phyloP scores from a whole-genome alignment of 2,113 vertebrate genomes.

The Peromyscus californicus region DNA sequence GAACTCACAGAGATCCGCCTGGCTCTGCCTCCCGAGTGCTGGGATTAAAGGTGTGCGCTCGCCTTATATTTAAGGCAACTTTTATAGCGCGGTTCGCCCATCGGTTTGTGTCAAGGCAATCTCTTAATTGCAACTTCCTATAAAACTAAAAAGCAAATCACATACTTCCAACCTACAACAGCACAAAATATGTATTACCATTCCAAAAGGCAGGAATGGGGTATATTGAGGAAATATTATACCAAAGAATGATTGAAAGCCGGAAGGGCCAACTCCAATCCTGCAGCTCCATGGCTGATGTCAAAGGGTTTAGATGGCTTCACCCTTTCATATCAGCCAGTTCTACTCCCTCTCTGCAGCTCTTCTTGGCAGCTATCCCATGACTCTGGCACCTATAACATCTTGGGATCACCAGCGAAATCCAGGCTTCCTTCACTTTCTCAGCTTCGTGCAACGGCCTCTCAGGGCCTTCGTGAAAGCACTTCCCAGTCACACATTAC shows the following conservation, averaged over 20 bases:
- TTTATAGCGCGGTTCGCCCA: too few species aligned
- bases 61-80: too few species aligned
- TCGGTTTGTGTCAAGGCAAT: background rate
- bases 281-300: background rate
- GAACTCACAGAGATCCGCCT: too few species aligned
- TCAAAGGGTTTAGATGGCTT: background rate
- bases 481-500: background rate
- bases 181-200: background rate
- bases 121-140: background rate
- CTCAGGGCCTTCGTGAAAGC: background rate
- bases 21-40: too few species aligned
- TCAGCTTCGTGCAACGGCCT: background rate
- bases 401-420: background rate
- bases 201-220: background rate
- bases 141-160: background rate
- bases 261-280: background rate
- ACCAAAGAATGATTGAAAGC: background rate
- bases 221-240: background rate
- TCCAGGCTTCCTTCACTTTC: background rate
- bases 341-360: background rate
- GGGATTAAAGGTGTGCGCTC: too few species aligned
- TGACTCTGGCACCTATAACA: background rate
- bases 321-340: background rate
- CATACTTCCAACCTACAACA: background rate
- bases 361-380: background rate